Evolutionary conservation across 2,888 invertebrate species (phyloP).

Genomic region (Chymomyza fuscimana): DNA sequence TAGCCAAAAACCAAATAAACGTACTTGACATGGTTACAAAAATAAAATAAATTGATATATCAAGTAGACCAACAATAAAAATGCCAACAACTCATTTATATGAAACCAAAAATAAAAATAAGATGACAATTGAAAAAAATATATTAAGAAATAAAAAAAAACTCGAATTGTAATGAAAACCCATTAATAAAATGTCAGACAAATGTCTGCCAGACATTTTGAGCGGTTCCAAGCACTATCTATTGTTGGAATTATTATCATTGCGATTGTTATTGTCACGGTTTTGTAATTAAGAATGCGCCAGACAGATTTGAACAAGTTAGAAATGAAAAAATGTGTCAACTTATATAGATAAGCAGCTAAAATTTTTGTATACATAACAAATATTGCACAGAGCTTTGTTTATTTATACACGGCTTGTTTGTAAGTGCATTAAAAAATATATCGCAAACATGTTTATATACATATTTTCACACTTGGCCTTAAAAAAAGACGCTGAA

Average conservation of each 20-base stretch:
- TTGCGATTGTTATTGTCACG: constrained; percentile 28
- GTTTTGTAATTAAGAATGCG: constrained; percentile 50
- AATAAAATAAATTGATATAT: not conserved
- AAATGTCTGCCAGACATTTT: constrained; percentile 9
- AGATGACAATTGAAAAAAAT: not conserved
- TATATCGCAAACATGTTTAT: not conserved
- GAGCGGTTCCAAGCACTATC: not conserved
- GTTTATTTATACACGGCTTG: constrained; percentile 9
- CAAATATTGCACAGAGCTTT: constrained; percentile 25
- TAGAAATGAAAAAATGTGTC: constrained; percentile 19
- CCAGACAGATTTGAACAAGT: constrained; percentile 44
- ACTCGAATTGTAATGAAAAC: not conserved
- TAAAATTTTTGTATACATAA: constrained; percentile 7
- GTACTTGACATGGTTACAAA: not conserved
- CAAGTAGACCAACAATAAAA: not conserved
- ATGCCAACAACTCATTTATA: constrained; percentile 1
- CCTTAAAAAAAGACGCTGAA: not conserved
- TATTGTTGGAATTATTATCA: constrained; percentile 10
- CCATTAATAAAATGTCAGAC: constrained; percentile 8
- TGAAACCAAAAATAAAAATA: not conserved
- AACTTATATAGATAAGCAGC: not conserved
- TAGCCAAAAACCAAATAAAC: not conserved
- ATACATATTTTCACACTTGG: not conserved
- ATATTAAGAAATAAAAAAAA: not conserved
- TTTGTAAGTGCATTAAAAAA: constrained; percentile 14